phyloP scores from a whole-genome alignment of 2,888 invertebrate genomes.

The Taenaris catops region DNA sequence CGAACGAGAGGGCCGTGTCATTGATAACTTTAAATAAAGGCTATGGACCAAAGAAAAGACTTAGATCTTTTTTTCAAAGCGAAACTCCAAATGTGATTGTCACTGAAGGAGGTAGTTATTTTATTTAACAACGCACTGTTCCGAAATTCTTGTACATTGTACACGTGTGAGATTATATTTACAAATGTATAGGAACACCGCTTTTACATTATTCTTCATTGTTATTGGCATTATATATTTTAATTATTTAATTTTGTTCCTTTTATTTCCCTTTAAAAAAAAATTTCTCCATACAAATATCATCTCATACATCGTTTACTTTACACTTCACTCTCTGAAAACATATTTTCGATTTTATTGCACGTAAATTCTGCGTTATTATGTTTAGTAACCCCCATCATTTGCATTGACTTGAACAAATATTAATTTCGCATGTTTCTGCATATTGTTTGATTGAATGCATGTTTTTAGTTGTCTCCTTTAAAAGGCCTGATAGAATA shows the following conservation, averaged over 20 bases:
- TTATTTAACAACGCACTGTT: constrained; percentile 7
- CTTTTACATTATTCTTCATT: background rate
- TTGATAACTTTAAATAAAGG: constrained; percentile 58
- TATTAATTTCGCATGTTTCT: constrained; percentile 7
- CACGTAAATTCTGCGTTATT: too few relatives aligned
- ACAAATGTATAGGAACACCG: background rate
- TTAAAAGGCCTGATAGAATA: constrained; percentile 85
- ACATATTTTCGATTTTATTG: constrained; percentile 15
- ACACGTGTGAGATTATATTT: constrained; percentile 21
- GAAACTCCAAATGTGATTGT: constrained; percentile 70
- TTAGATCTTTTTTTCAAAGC: constrained; percentile 66
- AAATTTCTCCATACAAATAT: constrained; percentile 21
- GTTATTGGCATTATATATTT: constrained; percentile 5
- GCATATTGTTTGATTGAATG: constrained; percentile 33
- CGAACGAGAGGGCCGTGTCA: constrained; percentile 65
- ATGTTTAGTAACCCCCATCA: too few relatives aligned
- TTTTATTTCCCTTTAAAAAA: constrained; percentile 3
- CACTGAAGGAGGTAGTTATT: constrained; percentile 73
- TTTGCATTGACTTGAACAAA: background rate
- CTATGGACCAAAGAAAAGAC: constrained; percentile 54
- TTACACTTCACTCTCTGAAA: constrained; percentile 19
- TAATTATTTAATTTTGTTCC: constrained; percentile 1
- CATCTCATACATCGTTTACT: constrained; percentile 23
- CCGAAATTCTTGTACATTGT: background rate
- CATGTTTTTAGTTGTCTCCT: constrained; percentile 87